Evolutionary conservation across 1,140 invertebrate species (phyloP).

Genomic region (Leptonema lineaticorne): DNA sequence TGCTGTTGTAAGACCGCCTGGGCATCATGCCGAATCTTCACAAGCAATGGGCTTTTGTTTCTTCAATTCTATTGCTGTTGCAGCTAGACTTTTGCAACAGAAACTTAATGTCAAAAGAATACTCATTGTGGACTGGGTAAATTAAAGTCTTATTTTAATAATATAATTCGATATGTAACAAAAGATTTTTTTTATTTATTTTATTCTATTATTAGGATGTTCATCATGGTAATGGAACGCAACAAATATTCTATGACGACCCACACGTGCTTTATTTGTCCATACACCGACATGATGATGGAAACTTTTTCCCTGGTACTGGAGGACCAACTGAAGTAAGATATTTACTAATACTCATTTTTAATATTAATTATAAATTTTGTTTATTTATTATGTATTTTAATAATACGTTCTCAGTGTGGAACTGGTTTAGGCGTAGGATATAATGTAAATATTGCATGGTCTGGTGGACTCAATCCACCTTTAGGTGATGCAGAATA

Average conservation of each 20-base stretch:
- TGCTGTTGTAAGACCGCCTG: slow-evolving; percentile 95
- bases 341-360: background rate
- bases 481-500: slow-evolving; percentile 98
- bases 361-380: background rate
- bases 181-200: background rate
- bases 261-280: slow-evolving; percentile 93
- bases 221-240: slow-evolving; percentile 99
- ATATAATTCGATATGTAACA: background rate
- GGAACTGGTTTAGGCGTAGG: slow-evolving; percentile 90
- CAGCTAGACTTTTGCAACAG: slow-evolving; percentile 85
- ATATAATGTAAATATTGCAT: slow-evolving; percentile 96
- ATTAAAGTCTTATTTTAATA: slow-evolving; percentile 15
- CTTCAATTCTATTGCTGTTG: slow-evolving; percentile 99
- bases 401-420: slow-evolving; percentile 56
- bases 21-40: slow-evolving; percentile 96
- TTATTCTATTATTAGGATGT: slow-evolving; percentile 76
- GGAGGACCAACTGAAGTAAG: slow-evolving; percentile 81
- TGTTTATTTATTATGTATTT: slow-evolving; percentile 11
- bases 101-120: slow-evolving; percentile 85
- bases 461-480: slow-evolving; percentile 87
- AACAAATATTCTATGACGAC: slow-evolving; percentile 98
- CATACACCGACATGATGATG: slow-evolving; percentile 98
- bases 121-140: slow-evolving; percentile 94
- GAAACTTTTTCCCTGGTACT: slow-evolving; percentile 99
- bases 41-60: slow-evolving; percentile 99